Evolutionary conservation across 2,797 vertebrate species (phyloP), one percentile per base, ranked within the genome.

Genomic region (Sebastiscus albofasciatus): DNA sequence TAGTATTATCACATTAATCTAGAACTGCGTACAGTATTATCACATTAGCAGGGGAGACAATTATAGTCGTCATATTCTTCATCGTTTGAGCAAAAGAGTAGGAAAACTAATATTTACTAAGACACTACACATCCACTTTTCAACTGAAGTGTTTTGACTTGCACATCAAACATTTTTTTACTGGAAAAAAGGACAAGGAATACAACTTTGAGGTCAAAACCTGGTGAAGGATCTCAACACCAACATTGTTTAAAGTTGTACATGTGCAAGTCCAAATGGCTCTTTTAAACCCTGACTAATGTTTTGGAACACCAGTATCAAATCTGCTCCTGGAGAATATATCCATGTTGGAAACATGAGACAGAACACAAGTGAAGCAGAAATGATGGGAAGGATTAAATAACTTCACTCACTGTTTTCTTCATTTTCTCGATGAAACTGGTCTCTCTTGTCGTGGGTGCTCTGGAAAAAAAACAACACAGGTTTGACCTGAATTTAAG

Each of bases 341-440:
- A 27, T 56, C 5, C 5, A 12, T n/a, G 39, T 20, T 39, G 34
- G 26, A 33, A 33, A 60, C 46, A 68, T 4, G 1, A 75, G 27
- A 72, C 14, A 16, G 3, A 58, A 58, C 4, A 71, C n/a, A 24
- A 11, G 7, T 16, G 9, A 54, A 52, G 55, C 59, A 67, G 24
- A 71, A n/a, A 4, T 55, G 3, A 68, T 11, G 6, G 9, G 8
- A 61, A 29, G 8, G 13, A 11, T 14, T 8, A 65, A 67, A 4
- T 4, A 65, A 31, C 2, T n/a, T 33, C 5, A 93, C 97, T 96
- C 92, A 99, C 99, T 9, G 97, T 99, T 95, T 99, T 99, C 94
- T 99, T 99, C 99, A 99, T 99, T 93, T 99, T 99, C 86, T 99
- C 98, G 36, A 99, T 96, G 81, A 99, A 99, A 94, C 97, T 99